Conservation (phyloP, 2,113 vertebrate genomes). For the Pavo muticus region DNA sequence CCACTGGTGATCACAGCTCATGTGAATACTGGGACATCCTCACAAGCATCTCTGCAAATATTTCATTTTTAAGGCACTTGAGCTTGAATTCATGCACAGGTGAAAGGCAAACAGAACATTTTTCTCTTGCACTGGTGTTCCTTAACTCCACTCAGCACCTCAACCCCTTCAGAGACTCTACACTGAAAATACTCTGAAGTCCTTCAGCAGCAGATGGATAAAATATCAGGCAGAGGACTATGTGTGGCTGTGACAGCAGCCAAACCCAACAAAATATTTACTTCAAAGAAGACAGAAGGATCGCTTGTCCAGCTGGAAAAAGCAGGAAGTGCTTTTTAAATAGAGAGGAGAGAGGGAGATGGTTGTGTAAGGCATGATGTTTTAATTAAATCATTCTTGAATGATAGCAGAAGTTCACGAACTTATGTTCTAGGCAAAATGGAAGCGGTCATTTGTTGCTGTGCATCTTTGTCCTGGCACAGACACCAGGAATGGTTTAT, state of each 20-base stretch:
- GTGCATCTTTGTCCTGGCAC: not conserved
- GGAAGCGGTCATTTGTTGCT: not conserved
- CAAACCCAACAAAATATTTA: slow-evolving; percentile 60
- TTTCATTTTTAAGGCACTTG: not conserved
- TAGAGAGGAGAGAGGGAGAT: not conserved
- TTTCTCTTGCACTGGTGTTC: not conserved
- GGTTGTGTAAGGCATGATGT: slow-evolving; percentile 46
- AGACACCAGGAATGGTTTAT: not conserved
- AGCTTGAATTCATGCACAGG: fast-evolving
- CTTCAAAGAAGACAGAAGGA: slow-evolving; percentile 54
- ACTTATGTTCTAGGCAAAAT: not conserved
- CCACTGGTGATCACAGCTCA: not conserved
- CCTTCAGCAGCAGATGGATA: slow-evolving; percentile 39
- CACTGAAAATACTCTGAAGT: not conserved
- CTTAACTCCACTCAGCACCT: not conserved
- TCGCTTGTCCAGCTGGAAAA: slow-evolving; percentile 45
- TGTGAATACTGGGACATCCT: fast-evolving
- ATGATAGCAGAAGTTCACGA: not conserved
- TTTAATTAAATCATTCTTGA: slow-evolving; percentile 15
- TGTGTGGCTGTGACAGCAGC: slow-evolving; percentile 25
- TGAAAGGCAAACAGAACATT: not conserved
- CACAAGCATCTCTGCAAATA: not conserved
- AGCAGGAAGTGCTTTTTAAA: slow-evolving; percentile 6
- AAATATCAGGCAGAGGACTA: slow-evolving; percentile 10
- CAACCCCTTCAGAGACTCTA: not conserved